A percentile compares a stretch with the other conserved stretches of the same genome.
Evolutionary conservation across 2,113 vertebrate species (phyloP).

Genomic region (Solea solea): DNA sequence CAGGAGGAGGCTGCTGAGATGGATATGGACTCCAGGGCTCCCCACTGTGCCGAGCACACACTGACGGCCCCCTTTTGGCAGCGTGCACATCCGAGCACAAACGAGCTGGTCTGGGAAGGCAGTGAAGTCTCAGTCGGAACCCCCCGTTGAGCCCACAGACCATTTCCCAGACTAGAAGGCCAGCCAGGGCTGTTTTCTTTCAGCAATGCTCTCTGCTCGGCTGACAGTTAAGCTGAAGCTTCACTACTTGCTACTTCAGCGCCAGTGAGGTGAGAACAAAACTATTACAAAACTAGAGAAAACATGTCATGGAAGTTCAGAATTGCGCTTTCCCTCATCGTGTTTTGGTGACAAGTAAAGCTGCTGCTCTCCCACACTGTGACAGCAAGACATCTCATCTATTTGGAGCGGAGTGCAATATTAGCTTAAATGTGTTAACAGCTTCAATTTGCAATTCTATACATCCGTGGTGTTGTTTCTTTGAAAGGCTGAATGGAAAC

Average conservation of each 20-base stretch:
- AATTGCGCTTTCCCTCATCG: conserved; percentile 28
- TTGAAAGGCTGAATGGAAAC: neutral
- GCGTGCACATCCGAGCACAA: conserved; percentile 72
- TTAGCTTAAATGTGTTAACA: conserved; percentile 1
- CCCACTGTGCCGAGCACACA: conserved; percentile 74
- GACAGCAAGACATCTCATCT: neutral
- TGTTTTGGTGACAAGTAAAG: conserved; percentile 35
- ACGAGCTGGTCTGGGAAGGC: conserved; percentile 79
- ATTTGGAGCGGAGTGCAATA: neutral
- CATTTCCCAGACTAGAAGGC: conserved; percentile 79
- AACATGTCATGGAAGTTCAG: conserved; percentile 63
- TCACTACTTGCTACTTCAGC: conserved; percentile 55
- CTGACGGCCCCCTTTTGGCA: conserved; percentile 78
- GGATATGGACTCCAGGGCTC: conserved; percentile 77
- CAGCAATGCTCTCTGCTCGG: conserved; percentile 67
- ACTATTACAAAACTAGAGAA: conserved; percentile 64
- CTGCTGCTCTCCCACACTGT: neutral
- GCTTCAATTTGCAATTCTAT: conserved; percentile 7
- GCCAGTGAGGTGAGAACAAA: conserved; percentile 73
- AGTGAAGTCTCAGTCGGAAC: conserved; percentile 72
- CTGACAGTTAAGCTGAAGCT: conserved; percentile 74
- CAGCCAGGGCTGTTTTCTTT: conserved; percentile 76
- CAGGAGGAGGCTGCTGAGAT: conserved; percentile 76
- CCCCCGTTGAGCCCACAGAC: conserved; percentile 76
- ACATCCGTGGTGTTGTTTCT: neutral